These are phyloP conservation scores for Limenitis camilla DNA, from an alignment of 2,888 invertebrate species.

Conservation along the genomic window DNA sequence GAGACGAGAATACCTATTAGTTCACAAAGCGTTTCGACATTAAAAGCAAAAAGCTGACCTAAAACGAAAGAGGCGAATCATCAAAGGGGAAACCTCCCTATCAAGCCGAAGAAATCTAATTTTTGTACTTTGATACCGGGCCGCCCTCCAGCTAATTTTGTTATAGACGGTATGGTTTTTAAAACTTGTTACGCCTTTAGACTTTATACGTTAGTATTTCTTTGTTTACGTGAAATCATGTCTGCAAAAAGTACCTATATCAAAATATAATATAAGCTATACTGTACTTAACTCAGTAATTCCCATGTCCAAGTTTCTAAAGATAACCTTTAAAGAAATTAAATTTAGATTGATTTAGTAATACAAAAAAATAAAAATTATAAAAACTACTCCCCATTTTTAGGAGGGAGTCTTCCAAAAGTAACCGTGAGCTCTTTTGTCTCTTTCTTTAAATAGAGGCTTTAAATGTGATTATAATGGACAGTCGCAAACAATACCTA, in stretches of 20 bases:
- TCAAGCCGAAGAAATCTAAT: conserved; percentile 50
- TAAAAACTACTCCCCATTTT: no score
- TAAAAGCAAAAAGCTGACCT: conserved; percentile 33
- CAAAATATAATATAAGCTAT: no score
- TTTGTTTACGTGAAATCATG: conserved; percentile 24
- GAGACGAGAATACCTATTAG: background rate
- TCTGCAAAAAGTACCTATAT: no score
- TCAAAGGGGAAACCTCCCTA: conserved; percentile 51
- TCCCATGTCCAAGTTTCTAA: no score
- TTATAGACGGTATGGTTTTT: conserved; percentile 45
- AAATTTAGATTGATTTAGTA: no score
- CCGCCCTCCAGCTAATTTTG: conserved; percentile 35
- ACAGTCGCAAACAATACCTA: no score
- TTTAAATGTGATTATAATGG: no score
- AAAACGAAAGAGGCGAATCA: conserved; percentile 44
- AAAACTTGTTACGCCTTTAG: conserved; percentile 41
- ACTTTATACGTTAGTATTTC: conserved; percentile 32
- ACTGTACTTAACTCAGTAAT: no score
- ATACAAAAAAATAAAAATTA: background rate
- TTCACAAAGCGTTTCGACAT: background rate
- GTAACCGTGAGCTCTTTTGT: no score
- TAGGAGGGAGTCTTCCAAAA: no score
- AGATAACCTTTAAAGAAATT: no score
- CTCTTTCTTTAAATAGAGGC: no score
- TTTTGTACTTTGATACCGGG: conserved; percentile 51